phyloP scores from a whole-genome alignment of 2,113 vertebrate genomes.

The Dryoscopus gambensis region DNA sequence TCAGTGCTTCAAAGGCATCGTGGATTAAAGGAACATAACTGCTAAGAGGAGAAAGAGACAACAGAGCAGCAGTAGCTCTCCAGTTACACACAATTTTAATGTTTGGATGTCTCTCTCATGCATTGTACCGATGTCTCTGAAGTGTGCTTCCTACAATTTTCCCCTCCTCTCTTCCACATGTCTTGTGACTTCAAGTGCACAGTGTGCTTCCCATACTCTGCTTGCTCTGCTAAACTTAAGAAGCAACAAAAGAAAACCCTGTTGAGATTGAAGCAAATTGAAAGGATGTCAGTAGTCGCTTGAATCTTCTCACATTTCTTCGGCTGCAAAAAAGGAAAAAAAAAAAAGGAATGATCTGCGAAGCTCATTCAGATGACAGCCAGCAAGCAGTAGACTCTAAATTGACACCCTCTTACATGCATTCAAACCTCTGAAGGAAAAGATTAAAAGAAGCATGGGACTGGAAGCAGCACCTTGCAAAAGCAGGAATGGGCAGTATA shows the following conservation, averaged over 20 bases:
- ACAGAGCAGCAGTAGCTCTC: neutral
- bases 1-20: neutral
- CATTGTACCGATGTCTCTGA: neutral
- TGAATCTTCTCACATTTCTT: neutral
- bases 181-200: conserved; percentile 17
- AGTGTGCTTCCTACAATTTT: neutral
- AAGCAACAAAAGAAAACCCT: conserved; percentile 28
- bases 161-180: neutral
- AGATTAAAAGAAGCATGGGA: neutral
- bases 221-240: conserved; percentile 5
- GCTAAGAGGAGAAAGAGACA: neutral
- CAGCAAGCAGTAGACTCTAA: neutral
- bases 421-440: neutral
- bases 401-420: neutral
- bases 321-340: neutral
- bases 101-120: neutral
- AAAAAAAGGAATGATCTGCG: neutral
- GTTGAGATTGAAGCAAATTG: conserved; percentile 23
- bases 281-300: neutral
- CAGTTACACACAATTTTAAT: neutral
- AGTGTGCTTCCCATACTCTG: conserved; percentile 12
- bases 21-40: conserved; percentile 20
- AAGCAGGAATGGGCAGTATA: neutral
- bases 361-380: neutral
- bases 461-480: neutral